Percentiles rank a stretch among this genome's conserved stretches.
Conservation (phyloP, 2,797 vertebrate genomes). For the Nannoperca obscura region DNA sequence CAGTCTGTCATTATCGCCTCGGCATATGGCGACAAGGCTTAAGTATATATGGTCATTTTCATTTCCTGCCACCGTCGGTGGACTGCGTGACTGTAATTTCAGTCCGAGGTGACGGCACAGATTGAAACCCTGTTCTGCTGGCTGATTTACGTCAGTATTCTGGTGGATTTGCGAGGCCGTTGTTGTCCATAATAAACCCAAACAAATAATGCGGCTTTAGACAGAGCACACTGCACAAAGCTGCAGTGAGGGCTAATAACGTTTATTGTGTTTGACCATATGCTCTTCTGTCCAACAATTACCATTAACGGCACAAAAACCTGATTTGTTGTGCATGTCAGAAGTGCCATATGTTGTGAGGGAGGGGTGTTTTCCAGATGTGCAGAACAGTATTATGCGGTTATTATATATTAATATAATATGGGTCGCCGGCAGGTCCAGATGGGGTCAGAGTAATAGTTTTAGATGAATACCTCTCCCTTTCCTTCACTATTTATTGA, state of each 20-base stretch:
- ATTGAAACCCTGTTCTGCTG: slow-evolving; percentile 56
- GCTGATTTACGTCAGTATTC: slow-evolving; percentile 52
- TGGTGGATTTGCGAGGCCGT: slow-evolving; percentile 42
- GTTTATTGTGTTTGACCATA: slow-evolving; percentile 47
- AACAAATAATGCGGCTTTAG: slow-evolving; percentile 19
- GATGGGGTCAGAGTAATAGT: slow-evolving; percentile 9
- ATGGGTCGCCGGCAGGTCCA: slow-evolving; percentile 57
- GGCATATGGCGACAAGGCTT: slow-evolving; percentile 73
- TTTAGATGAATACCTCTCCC: slow-evolving; percentile 3
- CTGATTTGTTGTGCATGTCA: slow-evolving; percentile 50
- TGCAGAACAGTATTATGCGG: slow-evolving; percentile 44
- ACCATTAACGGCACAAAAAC: slow-evolving; percentile 51
- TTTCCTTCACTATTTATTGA: neutral
- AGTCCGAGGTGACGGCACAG: slow-evolving; percentile 34
- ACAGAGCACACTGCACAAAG: slow-evolving; percentile 11
- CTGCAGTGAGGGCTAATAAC: slow-evolving; percentile 19
- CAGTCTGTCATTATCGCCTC: slow-evolving; percentile 65
- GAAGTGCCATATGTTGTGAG: slow-evolving; percentile 62
- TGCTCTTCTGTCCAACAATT: slow-evolving; percentile 60
- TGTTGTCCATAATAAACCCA: slow-evolving; percentile 5
- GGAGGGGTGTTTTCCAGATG: slow-evolving; percentile 44
- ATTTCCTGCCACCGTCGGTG: slow-evolving; percentile 62
- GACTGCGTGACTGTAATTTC: slow-evolving; percentile 52
- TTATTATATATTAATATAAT: neutral
- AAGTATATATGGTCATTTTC: slow-evolving; percentile 69